Evolutionary conservation across 2,797 vertebrate genomes (phyloP), one percentile per base, ranked within the genome.

Genomic region (Arctocebus calabarensis): DNA sequence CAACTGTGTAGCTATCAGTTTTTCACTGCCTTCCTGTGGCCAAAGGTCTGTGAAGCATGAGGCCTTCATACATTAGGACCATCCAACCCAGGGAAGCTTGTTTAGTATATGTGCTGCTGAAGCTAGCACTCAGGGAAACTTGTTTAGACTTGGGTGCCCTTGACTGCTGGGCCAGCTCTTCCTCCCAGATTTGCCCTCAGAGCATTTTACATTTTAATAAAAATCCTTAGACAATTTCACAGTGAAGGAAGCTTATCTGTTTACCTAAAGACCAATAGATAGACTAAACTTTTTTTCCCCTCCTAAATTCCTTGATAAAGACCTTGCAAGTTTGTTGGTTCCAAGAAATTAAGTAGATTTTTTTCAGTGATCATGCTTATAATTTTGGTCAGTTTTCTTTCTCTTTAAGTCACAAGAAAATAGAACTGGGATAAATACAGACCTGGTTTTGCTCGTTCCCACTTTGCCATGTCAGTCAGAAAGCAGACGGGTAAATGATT

Each of bases 401-500:
- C 74, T 62, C 57, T 86, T 68, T 40, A 78, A 96, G 70, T 88
- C 61, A 77, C 19, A 81, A 88, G 91, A 62, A 93, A 94, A 94
- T 79, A 84, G 90, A 88, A 55, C 45, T 4, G 37, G 71, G 62
- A 78, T 89, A 95, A 91, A 94, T 43, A 79, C 81, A 94, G 96
- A 92, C 61, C 83, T 89, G 96, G 68, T 96, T 97, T 87, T 94
- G 79, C 64, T 74, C 7, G 2, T 52, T 78, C 23, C 87, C 68
- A 40, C 83, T 88, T 94, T 94, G 88, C 96, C 94, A 94, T 84
- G 74, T 84, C 94, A 77, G 37, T 90, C 64, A 55, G 89, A 94
- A 96, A 91, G 90, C 91, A 96, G 94, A 84, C 55, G 57, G 45
- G 90, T 89, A 91, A 88, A 94, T 82, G 93, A 96, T 88, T 94